Evolutionary conservation across 2,888 invertebrate genomes (phyloP), one percentile per base, ranked within the genome.

Genomic region (Ypsolopha sequella): DNA sequence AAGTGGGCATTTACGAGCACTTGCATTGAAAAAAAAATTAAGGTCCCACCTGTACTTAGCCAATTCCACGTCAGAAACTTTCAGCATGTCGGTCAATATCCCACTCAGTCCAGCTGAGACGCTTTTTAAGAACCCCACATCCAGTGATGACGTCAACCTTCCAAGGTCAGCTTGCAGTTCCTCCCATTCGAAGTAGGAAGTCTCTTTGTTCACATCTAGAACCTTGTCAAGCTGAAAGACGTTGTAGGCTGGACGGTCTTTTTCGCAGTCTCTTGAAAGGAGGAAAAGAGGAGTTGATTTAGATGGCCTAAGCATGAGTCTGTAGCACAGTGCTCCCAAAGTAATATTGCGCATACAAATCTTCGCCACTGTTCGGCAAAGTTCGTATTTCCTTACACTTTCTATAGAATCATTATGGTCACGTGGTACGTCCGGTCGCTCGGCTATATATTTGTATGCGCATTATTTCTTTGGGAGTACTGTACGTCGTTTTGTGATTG

Each of bases 141-240:
- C 88, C 43, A 91, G 81, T 35, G 88, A 79, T 3, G 89, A 78
- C 8, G 87, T 76, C 8, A 92, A 70, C 51, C 81, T 73, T 39
- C 76, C 78, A 52, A 90, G 72, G 59, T 89, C 88, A 0, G 80
- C 74, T 55, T 88, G 87, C 0, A 91, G 70, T 52, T 89, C 89
- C 2, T 79, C 75, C 92, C 92, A 92, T 55, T 88, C 88, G 64
- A 89, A 88, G 63, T 90, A 88, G 41, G 92, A 90, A 0, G 90
- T 88, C 52, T 89, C 88, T 60, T 89, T 89, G 61, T 92, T 91
- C 47, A 93, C 85, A 68, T 94, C 91, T 55, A 93, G 81, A 56
- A 92, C 88, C 65, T 89, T 90, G 60, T 91, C 89, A 59, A 94
- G 76, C 71, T 91, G 90, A 66, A 94, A 93, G 34, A 92, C 91